Evolutionary conservation across 2,888 invertebrate species (phyloP).

Genomic region (Nezara viridula): DNA sequence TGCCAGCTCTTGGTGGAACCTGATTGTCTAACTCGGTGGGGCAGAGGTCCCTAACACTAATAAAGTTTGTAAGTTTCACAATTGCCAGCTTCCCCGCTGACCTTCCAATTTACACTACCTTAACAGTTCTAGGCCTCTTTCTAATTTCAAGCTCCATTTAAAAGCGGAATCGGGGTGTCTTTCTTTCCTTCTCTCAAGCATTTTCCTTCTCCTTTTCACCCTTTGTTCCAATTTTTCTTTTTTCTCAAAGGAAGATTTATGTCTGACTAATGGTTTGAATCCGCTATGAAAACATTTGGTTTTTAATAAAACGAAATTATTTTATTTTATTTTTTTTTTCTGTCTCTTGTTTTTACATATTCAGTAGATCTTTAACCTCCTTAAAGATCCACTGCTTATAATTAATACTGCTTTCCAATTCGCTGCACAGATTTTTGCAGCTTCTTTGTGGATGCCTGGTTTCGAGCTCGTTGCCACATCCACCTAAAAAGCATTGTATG

Average conservation of each 20-base stretch:
- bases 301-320: too few relatives aligned
- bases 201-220: background rate
- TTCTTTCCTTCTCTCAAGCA: background rate
- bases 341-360: too few relatives aligned
- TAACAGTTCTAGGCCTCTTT: slow-evolving; percentile 5
- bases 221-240: background rate
- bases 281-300: too few relatives aligned
- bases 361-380: too few relatives aligned
- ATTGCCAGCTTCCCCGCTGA: slow-evolving; percentile 24
- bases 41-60: background rate
- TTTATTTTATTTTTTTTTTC: too few relatives aligned
- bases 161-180: background rate
- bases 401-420: too few relatives aligned
- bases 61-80: slow-evolving; percentile 50
- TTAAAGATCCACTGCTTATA: too few relatives aligned
- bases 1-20: background rate
- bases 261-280: background rate
- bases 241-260: background rate
- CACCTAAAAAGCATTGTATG: too few relatives aligned
- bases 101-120: slow-evolving; percentile 53
- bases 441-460: too few relatives aligned
- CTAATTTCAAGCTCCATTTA: slow-evolving; percentile 54
- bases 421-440: too few relatives aligned
- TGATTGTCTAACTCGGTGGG: background rate
- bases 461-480: too few relatives aligned